Percentiles rank a stretch among this genome's conserved stretches.
Evolutionary conservation across 2,113 vertebrate species (phyloP).

Genomic region (Oncorhynchus masou): DNA sequence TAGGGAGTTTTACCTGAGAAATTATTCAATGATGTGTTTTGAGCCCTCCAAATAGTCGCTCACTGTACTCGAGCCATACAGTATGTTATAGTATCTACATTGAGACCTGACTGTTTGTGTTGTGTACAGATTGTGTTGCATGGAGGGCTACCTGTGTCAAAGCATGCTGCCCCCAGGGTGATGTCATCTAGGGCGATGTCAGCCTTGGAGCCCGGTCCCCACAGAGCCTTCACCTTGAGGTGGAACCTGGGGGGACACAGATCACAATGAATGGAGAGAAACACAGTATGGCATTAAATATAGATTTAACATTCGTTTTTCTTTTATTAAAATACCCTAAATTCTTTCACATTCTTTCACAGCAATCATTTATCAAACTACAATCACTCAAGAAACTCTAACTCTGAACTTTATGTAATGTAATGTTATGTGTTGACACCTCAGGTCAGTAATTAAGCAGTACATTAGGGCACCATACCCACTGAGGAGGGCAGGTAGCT

Average conservation of each 20-base stretch:
- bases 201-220: slow-evolving; percentile 78
- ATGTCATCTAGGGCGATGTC: slow-evolving; percentile 84
- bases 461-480: slow-evolving; percentile 55
- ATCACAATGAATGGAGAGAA: background rate
- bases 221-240: slow-evolving; percentile 76
- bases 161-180: slow-evolving; percentile 80
- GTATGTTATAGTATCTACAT: background rate
- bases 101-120: background rate
- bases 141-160: slow-evolving; percentile 68
- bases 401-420: too few species aligned
- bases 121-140: background rate
- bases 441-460: background rate
- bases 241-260: slow-evolving; percentile 72
- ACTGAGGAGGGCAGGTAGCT: slow-evolving; percentile 73
- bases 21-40: too few species aligned
- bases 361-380: background rate
- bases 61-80: too few species aligned
- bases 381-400: background rate
- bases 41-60: too few species aligned
- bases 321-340: too few species aligned
- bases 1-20: too few species aligned
- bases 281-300: background rate
- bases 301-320: background rate
- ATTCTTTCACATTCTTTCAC: background rate
- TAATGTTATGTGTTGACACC: background rate